These are phyloP conservation scores for Chrysomela aeneicollis DNA, from an alignment of 2,888 invertebrate genomes.

Conservation along the genomic window DNA sequence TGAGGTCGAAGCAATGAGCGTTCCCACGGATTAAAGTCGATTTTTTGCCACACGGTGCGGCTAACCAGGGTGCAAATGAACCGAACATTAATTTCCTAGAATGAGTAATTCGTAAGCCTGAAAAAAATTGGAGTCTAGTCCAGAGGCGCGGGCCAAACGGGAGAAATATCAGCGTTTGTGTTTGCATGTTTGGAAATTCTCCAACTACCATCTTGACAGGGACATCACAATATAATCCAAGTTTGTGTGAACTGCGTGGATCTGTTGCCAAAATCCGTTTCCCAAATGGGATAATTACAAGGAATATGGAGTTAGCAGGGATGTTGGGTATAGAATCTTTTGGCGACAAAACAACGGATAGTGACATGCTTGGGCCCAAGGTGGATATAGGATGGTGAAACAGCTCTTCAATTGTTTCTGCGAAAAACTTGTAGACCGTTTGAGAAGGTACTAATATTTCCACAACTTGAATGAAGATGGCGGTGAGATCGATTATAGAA, in stretches of 20 bases:
- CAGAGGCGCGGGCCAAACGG: background rate
- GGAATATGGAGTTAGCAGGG: too few relatives aligned
- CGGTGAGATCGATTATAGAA: too few relatives aligned
- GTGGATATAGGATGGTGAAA: too few relatives aligned
- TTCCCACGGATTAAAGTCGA: constrained; percentile 3
- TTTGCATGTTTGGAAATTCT: background rate
- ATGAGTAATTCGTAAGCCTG: background rate
- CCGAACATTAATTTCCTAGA: constrained; percentile 6
- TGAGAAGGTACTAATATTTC: too few relatives aligned
- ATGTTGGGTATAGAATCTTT: too few relatives aligned
- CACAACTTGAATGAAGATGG: too few relatives aligned
- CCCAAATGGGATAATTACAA: too few relatives aligned
- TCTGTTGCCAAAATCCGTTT: background rate
- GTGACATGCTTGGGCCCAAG: too few relatives aligned
- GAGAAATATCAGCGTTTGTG: background rate
- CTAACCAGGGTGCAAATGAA: constrained; percentile 7
- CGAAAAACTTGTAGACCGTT: too few relatives aligned
- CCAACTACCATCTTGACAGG: background rate
- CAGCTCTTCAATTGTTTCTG: too few relatives aligned
- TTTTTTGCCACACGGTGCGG: background rate
- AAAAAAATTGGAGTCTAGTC: background rate
- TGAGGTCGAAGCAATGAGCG: background rate
- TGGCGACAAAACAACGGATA: too few relatives aligned
- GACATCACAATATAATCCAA: background rate
- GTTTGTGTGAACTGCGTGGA: background rate